Percentiles rank a stretch among this genome's conserved stretches.
These are phyloP conservation scores for Malurus cyaneus DNA, from an alignment of 2,113 vertebrate genomes.

Conservation along the genomic window DNA sequence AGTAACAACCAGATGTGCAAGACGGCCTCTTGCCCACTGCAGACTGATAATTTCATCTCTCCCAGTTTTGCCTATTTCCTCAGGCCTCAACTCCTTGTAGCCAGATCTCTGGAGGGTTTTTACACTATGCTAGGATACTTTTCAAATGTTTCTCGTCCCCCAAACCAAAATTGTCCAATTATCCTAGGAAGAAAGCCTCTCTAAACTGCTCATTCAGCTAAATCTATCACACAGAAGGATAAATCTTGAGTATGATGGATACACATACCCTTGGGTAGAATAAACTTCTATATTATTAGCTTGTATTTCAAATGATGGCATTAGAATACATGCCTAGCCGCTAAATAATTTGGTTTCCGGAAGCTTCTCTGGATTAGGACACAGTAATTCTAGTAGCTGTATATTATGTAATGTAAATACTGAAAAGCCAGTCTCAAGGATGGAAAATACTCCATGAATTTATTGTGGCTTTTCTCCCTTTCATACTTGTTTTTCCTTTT, in stretches of 20 bases:
- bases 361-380: slow-evolving; percentile 24
- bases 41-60: slow-evolving; percentile 18
- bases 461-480: slow-evolving; percentile 5
- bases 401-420: slow-evolving; percentile 37
- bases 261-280: neutral
- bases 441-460: slow-evolving; percentile 27
- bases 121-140: slow-evolving; percentile 21
- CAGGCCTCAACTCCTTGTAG: neutral
- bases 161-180: slow-evolving; percentile 12
- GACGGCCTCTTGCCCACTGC: neutral
- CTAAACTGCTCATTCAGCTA: neutral
- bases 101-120: slow-evolving; percentile 15
- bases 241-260: neutral
- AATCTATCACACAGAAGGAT: neutral
- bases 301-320: slow-evolving; percentile 29
- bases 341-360: slow-evolving; percentile 30
- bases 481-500: neutral
- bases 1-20: neutral
- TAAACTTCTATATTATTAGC: slow-evolving; percentile 26
- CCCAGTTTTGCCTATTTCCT: neutral
- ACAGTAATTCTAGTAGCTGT: slow-evolving; percentile 47
- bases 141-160: slow-evolving; percentile 32
- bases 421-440: neutral
- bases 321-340: neutral
- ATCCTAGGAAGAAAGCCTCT: neutral